Percentiles rank a stretch among this genome's conserved stretches.
Conservation (phyloP, 1,140 invertebrate species). For the Scaptomyza graminum region DNA sequence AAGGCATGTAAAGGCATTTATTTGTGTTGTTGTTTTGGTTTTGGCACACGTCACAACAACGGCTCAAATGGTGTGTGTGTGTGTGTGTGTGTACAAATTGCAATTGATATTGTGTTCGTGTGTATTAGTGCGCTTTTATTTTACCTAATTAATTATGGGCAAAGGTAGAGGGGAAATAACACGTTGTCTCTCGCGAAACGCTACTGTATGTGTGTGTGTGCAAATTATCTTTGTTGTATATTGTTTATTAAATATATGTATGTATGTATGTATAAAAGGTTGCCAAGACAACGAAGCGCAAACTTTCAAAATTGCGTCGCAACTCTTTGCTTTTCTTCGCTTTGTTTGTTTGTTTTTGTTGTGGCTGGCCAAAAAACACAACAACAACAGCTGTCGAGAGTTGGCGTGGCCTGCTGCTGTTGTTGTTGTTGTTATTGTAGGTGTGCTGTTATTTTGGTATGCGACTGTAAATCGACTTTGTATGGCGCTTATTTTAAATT, state of each 20-base stretch:
- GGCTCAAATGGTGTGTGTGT: constrained; percentile 27
- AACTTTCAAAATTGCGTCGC: constrained; percentile 74
- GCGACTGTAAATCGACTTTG: constrained; percentile 42
- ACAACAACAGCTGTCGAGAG: constrained; percentile 22
- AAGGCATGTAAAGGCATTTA: constrained; percentile 54
- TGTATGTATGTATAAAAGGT: constrained; percentile 59
- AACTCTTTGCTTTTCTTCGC: constrained; percentile 47
- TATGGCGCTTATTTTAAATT: constrained; percentile 24
- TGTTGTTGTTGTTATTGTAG: not conserved
- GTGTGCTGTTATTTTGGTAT: constrained; percentile 39
- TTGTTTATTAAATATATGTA: not conserved
- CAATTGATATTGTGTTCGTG: constrained; percentile 13
- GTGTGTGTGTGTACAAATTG: constrained; percentile 18
- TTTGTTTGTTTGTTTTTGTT: constrained; percentile 14
- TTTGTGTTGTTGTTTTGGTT: constrained; percentile 30
- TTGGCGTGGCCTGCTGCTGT: not conserved
- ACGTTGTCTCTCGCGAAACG: constrained; percentile 52
- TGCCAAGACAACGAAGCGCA: constrained; percentile 67
- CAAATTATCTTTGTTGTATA: constrained; percentile 51
- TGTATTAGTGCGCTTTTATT: constrained; percentile 20
- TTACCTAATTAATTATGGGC: constrained; percentile 68
- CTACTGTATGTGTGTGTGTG: constrained; percentile 26
- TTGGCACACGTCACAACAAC: constrained; percentile 42
- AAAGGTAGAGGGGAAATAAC: constrained; percentile 31
- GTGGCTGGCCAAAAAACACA: not conserved